Conservation (phyloP, 2,113 vertebrate species). For the Athene cunicularia region DNA sequence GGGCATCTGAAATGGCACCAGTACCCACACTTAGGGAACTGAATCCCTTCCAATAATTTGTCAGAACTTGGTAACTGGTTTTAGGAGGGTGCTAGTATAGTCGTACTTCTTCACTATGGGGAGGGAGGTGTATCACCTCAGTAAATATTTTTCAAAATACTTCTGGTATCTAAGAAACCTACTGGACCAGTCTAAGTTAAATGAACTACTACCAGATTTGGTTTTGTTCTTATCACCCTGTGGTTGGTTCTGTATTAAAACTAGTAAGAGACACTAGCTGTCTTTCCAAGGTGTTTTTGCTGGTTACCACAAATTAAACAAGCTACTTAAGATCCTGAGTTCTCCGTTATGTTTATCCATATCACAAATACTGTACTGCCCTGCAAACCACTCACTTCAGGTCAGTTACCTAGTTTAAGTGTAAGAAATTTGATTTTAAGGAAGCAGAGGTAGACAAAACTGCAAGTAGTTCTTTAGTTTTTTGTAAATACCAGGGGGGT, state of each 20-base stretch:
- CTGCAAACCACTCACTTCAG: neutral
- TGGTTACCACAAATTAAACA: neutral
- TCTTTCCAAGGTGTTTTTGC: neutral
- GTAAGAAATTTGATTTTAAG: neutral
- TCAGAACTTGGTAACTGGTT: neutral
- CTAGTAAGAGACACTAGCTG: neutral
- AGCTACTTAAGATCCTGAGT: neutral
- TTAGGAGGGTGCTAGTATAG: neutral
- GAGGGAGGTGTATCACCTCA: neutral
- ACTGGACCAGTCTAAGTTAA: neutral
- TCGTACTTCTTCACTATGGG: neutral
- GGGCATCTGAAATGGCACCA: neutral
- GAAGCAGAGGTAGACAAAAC: neutral
- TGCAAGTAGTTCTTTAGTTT: neutral
- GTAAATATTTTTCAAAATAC: neutral
- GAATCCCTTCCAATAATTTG: neutral
- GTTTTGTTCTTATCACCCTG: neutral
- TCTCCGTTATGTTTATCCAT: neutral
- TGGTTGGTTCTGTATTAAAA: neutral
- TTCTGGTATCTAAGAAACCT: neutral
- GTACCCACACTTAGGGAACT: accelerated
- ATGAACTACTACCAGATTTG: neutral
- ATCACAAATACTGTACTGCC: neutral
- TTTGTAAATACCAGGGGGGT: neutral
- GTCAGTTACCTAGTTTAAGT: neutral